A percentile compares a stretch with the other conserved stretches of the same genome.
Conservation (phyloP, 2,113 vertebrate genomes). For the Phainopepla nitens region DNA sequence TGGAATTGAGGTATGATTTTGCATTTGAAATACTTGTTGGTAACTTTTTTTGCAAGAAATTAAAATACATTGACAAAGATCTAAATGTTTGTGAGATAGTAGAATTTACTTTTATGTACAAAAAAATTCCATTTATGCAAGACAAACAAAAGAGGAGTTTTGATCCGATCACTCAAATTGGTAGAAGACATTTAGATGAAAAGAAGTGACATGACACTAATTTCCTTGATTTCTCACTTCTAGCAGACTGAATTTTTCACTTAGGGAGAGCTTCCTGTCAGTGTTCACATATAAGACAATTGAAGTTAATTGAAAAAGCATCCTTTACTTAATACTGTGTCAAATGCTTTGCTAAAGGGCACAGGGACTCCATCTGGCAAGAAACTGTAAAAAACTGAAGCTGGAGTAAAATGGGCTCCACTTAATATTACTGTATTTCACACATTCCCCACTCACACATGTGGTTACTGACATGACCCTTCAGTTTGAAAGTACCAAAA, state of each 20-base stretch:
- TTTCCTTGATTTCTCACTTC: not conserved
- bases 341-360: not conserved
- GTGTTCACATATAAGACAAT: not conserved
- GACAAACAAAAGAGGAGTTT: not conserved
- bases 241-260: not conserved
- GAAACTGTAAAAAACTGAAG: not conserved
- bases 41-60: conserved; percentile 9
- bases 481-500: not conserved
- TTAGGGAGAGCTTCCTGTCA: not conserved
- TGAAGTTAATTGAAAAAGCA: not conserved
- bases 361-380: not conserved
- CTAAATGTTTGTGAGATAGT: not conserved
- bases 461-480: not conserved
- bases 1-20: conserved; percentile 86
- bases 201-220: not conserved
- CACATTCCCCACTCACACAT: not conserved
- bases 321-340: not conserved
- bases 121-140: not conserved
- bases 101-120: not conserved
- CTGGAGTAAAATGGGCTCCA: not conserved
- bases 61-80: not conserved
- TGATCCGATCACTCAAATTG: not conserved
- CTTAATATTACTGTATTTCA: not conserved
- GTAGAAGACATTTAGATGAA: not conserved
- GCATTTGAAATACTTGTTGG: not conserved